These are phyloP conservation scores for Mycteria americana DNA, from an alignment of 2,797 vertebrate genomes.

Conservation along the genomic window DNA sequence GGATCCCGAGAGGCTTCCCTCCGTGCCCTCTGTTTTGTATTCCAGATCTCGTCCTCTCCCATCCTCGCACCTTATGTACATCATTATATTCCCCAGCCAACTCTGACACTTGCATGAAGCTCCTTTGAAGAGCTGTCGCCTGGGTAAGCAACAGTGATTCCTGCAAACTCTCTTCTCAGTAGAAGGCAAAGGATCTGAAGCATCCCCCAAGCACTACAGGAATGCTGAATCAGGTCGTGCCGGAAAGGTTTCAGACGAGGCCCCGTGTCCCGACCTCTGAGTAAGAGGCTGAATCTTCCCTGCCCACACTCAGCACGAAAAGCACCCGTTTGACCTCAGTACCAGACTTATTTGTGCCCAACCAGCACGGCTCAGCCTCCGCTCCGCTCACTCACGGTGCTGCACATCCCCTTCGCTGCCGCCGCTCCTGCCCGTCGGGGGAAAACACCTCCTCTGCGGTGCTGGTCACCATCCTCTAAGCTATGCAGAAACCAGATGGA, in stretches of 20 bases:
- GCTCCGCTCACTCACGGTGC: background rate
- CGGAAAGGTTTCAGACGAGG: background rate
- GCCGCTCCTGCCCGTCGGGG: accelerated
- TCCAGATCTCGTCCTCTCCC: background rate
- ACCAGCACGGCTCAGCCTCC: background rate
- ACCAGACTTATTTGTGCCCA: background rate
- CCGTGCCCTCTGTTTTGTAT: background rate
- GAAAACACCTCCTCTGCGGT: background rate
- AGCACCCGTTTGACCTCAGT: accelerated
- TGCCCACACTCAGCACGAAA: background rate
- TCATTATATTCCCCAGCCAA: background rate
- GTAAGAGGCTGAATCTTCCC: background rate
- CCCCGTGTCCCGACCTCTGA: background rate
- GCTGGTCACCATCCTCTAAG: background rate
- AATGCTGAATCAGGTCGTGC: background rate
- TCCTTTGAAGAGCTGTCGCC: background rate
- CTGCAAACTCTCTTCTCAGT: background rate
- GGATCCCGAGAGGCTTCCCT: background rate
- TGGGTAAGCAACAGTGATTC: background rate
- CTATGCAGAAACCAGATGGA: background rate
- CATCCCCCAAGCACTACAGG: background rate
- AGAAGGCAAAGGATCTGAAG: background rate
- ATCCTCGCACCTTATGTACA: accelerated
- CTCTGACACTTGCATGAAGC: accelerated
- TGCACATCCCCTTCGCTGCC: background rate